Percentiles rank a stretch among this genome's conserved stretches.
Evolutionary conservation across 2,113 vertebrate genomes (phyloP).

Genomic region (Isichthys henryi): DNA sequence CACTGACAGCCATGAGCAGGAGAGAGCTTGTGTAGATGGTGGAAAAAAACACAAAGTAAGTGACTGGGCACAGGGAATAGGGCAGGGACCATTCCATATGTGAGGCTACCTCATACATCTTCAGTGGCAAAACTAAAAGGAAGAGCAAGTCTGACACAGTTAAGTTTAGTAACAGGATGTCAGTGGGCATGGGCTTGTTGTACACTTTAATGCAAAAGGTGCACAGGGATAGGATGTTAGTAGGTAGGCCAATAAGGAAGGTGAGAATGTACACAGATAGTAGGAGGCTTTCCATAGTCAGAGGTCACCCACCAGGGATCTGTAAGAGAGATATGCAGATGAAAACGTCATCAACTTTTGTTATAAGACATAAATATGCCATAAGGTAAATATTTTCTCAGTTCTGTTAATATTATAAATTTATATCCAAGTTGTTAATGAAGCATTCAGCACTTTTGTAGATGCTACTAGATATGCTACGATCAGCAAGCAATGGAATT

Average conservation of each 20-base stretch:
- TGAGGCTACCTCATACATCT: constrained; percentile 55
- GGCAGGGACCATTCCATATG: constrained; percentile 55
- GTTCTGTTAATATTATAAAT: neutral
- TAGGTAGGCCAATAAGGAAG: constrained; percentile 60
- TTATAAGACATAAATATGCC: neutral
- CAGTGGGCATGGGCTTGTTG: constrained; percentile 40
- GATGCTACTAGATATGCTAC: neutral
- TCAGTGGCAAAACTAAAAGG: constrained; percentile 63
- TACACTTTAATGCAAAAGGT: constrained; percentile 55
- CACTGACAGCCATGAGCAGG: constrained; percentile 63
- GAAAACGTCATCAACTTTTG: neutral
- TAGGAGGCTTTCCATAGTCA: constrained; percentile 33
- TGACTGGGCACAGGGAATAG: constrained; percentile 50
- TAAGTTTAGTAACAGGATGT: constrained; percentile 69
- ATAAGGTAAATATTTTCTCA: neutral
- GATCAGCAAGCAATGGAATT: neutral
- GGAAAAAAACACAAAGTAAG: constrained; percentile 59
- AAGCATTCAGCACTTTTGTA: neutral
- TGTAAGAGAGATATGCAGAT: neutral
- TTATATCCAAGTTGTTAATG: neutral
- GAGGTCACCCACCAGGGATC: neutral
- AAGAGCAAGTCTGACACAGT: constrained; percentile 65
- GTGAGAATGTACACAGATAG: constrained; percentile 56
- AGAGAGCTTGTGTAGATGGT: constrained; percentile 73
- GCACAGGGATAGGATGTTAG: constrained; percentile 61